Evolutionary conservation across 2,888 invertebrate species (phyloP), one percentile per base, ranked within the genome.

Genomic region (Trisateles emortualis): DNA sequence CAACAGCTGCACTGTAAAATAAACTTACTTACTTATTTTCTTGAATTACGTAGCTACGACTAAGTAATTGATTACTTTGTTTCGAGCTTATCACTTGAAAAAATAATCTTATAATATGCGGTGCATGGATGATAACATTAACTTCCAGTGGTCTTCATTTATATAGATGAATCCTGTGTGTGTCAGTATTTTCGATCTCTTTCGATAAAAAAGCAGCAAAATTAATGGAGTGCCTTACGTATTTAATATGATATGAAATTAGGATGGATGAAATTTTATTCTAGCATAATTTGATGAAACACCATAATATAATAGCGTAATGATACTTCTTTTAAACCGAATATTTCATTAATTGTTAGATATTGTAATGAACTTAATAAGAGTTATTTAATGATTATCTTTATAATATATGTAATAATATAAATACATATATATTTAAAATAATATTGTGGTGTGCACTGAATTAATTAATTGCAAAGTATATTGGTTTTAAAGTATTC

Each of bases 211-310:
- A 83, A 88, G 77, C 88, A 86, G 88, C 88, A 85, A 90, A 90
- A 89, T 90, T 88, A 90, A 90, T 85, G 92, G 93, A 93, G 93
- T 93, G 93, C 93, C 93, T 93, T 93, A 93, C 89, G 90, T 93
- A 92, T 87, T 84, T 88, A 90, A 86, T 92, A 91, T 88, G 79
- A 90, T 90, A 92, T 90, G 88, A 90, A 88, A 87, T 87, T 92
- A 93, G 92, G 85, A 83, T 83, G 88, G 78, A 90, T 86, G 90
- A 92, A n/a, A 88, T 87, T 90, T 90, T 92, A 92, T 88, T 89
- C 83, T 92, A 92, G 92, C 88, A 90, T 92, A 91, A 92, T 92
- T 92, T 85, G 87, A 92, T 80, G 86, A 87, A 90, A 92, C 92
- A 92, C 91, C 92, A 92, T 86, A 85, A 84, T 83, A 87, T 88